phyloP scores from a whole-genome alignment of 1,140 invertebrate species.

The Saxidomus purpurata region DNA sequence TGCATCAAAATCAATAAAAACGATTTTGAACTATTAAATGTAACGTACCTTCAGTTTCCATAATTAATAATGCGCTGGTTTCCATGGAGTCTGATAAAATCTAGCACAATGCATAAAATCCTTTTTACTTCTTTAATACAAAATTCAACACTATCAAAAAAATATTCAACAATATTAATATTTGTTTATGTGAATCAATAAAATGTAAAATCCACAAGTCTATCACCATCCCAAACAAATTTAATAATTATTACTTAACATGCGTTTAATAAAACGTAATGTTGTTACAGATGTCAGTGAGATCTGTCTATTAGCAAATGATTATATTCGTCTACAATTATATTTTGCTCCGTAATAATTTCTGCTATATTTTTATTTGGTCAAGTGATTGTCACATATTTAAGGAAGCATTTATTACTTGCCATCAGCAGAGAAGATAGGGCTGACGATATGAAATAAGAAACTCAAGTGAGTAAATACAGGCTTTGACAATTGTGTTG shows the following conservation, averaged over 20 bases:
- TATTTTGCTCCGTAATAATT: background rate
- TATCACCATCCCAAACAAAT: too few species aligned
- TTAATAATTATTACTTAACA: background rate
- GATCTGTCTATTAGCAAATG: background rate
- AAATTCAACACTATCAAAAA: too few species aligned
- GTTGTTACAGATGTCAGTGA: background rate
- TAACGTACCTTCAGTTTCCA: background rate
- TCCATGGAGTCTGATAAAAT: background rate
- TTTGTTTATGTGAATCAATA: too few species aligned
- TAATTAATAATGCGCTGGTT: background rate
- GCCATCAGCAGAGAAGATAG: conserved; percentile 32
- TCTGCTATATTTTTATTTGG: background rate
- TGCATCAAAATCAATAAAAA: too few species aligned
- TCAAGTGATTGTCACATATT: background rate
- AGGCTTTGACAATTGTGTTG: conserved; percentile 51
- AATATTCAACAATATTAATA: too few species aligned
- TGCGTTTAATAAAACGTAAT: background rate
- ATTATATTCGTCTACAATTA: background rate
- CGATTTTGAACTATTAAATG: too few species aligned
- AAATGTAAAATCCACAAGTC: too few species aligned
- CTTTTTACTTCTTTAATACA: too few species aligned
- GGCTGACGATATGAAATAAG: conserved; percentile 42
- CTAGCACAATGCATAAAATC: background rate
- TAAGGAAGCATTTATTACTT: conserved; percentile 19
- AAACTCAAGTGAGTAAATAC: conserved; percentile 46